Evolutionary conservation across 2,113 vertebrate genomes (phyloP).

Genomic region (Neogobius melanostomus): DNA sequence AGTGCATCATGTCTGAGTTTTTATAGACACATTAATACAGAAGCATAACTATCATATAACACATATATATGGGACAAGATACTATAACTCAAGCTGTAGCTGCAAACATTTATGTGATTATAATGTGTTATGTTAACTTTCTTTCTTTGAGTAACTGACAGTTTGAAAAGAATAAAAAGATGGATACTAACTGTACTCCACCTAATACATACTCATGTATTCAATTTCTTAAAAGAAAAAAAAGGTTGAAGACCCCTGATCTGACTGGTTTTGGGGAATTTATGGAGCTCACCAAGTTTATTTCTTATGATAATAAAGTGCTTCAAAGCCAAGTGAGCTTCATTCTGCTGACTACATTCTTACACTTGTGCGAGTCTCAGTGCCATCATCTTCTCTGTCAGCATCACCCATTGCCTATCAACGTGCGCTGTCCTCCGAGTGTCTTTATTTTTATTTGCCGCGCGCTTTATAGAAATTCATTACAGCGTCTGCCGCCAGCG

Average conservation of each 20-base stretch:
- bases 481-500: slow-evolving; percentile 67
- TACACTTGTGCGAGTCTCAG: slow-evolving; percentile 60
- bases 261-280: neutral
- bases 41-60: slow-evolving; percentile 19
- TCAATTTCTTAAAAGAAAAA: no score
- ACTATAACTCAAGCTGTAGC: no score
- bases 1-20: slow-evolving; percentile 15
- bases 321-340: slow-evolving; percentile 2
- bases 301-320: neutral
- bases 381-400: slow-evolving; percentile 54
- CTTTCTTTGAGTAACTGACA: no score
- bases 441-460: slow-evolving; percentile 75
- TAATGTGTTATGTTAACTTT: no score
- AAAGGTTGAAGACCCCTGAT: no score
- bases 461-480: slow-evolving; percentile 73
- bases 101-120: no score
- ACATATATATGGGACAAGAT: neutral
- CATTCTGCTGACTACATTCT: slow-evolving; percentile 25
- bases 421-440: slow-evolving; percentile 65
- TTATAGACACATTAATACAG: neutral
- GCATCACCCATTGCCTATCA: slow-evolving; percentile 66
- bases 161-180: no score
- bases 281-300: slow-evolving; percentile 8
- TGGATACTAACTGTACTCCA: no score
- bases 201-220: no score